A percentile compares a stretch with the other conserved stretches of the same genome.
Conservation (phyloP, 2,888 invertebrate genomes). For the Euphydryas editha region DNA sequence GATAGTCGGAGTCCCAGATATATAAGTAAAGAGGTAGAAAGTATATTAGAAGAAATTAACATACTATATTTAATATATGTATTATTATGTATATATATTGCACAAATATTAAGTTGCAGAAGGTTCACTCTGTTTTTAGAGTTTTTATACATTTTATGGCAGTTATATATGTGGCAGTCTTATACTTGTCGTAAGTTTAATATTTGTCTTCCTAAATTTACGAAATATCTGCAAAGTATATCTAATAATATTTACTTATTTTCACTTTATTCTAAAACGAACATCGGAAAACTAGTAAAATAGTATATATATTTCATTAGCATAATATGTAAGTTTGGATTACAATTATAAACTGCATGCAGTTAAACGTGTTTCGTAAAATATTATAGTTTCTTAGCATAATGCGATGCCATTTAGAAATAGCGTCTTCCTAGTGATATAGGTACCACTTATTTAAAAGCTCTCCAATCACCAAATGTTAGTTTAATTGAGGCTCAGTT, state of each 20-base stretch:
- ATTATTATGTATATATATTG: no score
- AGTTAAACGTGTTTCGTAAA: not conserved
- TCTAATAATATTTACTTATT: not conserved
- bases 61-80: no score
- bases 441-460: not conserved
- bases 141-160: not conserved
- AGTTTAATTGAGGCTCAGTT: not conserved
- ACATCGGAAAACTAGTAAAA: not conserved
- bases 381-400: not conserved
- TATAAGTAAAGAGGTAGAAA: no score
- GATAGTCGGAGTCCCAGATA: no score
- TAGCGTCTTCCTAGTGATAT: not conserved
- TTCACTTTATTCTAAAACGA: not conserved
- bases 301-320: not conserved
- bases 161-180: not conserved
- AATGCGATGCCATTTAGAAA: not conserved
- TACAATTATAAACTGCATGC: not conserved
- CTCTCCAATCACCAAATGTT: not conserved
- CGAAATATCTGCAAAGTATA: not conserved
- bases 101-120: not conserved
- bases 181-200: not conserved
- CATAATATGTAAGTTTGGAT: not conserved
- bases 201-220: conserved; percentile 2
- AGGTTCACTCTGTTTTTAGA: not conserved
- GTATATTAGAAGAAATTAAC: no score